These are phyloP conservation scores for Drosophila kurseongensis DNA, from an alignment of 1,140 invertebrate species.

Conservation along the genomic window DNA sequence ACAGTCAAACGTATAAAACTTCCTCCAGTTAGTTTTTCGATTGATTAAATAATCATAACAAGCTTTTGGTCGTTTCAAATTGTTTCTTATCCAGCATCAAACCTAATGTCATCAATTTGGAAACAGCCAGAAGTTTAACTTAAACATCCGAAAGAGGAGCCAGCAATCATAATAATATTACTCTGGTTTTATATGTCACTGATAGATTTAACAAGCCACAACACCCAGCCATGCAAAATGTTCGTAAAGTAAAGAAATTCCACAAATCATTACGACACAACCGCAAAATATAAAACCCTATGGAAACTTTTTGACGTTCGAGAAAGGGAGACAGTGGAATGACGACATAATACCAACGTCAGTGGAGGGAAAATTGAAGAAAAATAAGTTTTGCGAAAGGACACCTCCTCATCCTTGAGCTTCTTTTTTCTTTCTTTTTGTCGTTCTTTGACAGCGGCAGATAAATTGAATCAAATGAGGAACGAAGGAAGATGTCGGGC, in stretches of 20 bases:
- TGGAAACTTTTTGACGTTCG: slow-evolving; percentile 55
- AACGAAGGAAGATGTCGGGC: slow-evolving; percentile 40
- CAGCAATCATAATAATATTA: slow-evolving; percentile 36
- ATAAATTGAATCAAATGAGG: slow-evolving; percentile 80
- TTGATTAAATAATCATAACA: background rate
- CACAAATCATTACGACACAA: slow-evolving; percentile 71
- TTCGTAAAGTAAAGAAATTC: slow-evolving; percentile 67
- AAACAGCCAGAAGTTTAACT: slow-evolving; percentile 12
- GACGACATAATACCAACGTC: slow-evolving; percentile 36
- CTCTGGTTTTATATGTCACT: slow-evolving; percentile 20
- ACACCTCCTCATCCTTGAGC: slow-evolving; percentile 26
- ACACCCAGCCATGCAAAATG: slow-evolving; percentile 33
- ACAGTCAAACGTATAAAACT: too few relatives aligned
- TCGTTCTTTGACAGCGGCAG: slow-evolving; percentile 60
- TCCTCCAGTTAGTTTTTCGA: too few relatives aligned
- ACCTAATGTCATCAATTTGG: slow-evolving; percentile 32
- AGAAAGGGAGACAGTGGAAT: slow-evolving; percentile 5
- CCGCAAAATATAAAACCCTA: slow-evolving; percentile 60
- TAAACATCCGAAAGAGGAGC: background rate
- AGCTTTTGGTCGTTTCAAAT: slow-evolving; percentile 1
- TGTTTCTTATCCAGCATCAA: slow-evolving; percentile 17
- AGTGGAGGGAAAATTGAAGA: slow-evolving; percentile 37
- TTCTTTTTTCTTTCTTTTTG: slow-evolving; percentile 3
- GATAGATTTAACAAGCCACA: slow-evolving; percentile 34
- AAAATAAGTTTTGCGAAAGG: slow-evolving; percentile 52